Evolutionary conservation across 2,888 invertebrate species (phyloP).

Genomic region (Eurytoma californica): DNA sequence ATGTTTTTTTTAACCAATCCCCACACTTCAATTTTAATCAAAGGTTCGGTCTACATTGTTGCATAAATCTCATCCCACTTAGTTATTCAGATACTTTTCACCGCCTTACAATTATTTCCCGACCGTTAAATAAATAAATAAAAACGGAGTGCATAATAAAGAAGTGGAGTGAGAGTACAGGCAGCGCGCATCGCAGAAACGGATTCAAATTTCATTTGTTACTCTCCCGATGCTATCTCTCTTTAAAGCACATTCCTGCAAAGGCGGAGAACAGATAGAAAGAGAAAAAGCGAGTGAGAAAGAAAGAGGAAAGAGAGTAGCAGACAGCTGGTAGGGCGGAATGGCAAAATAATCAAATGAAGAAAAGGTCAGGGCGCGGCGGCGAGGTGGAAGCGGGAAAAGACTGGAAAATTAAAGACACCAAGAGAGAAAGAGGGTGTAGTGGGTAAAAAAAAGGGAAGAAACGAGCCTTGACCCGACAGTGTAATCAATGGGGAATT

Average conservation of each 20-base stretch:
- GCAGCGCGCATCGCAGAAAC: not conserved
- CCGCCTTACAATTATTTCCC: not conserved
- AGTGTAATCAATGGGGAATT: constrained; percentile 55
- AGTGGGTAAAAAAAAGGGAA: not conserved
- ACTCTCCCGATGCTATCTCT: not conserved
- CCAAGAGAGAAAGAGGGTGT: constrained; percentile 6
- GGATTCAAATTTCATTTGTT: constrained; percentile 44
- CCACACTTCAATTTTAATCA: no score
- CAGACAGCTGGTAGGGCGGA: not conserved
- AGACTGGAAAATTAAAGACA: constrained; percentile 42
- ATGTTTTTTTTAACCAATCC: no score
- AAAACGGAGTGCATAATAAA: not conserved
- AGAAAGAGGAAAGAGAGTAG: not conserved
- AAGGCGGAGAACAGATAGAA: no score
- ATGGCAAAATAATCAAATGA: constrained; percentile 53
- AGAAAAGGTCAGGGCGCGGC: constrained; percentile 52
- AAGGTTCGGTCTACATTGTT: no score
- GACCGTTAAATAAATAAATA: not conserved
- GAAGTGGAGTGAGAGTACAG: not conserved
- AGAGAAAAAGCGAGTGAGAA: no score
- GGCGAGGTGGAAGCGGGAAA: constrained; percentile 11
- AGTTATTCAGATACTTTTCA: not conserved
- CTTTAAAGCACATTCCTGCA: not conserved
- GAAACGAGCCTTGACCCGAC: constrained; percentile 55
- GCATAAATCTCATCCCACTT: no score